These are phyloP conservation scores for Clarias platycephalus DNA, from an alignment of 2,797 vertebrate genomes.

Conservation along the genomic window DNA sequence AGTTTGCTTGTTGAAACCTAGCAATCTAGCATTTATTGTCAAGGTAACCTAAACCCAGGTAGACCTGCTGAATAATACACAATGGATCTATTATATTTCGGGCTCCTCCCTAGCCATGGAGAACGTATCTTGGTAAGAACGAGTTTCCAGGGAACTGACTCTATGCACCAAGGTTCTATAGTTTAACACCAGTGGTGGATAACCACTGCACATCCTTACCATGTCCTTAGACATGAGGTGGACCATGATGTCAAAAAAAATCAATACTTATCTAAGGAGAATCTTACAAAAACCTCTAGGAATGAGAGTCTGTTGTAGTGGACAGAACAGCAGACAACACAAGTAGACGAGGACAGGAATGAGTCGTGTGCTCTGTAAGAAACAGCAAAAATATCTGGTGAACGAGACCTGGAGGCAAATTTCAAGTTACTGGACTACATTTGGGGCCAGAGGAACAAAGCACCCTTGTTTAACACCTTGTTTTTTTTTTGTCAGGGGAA, in stretches of 20 bases:
- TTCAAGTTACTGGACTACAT: background rate
- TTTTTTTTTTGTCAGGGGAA: background rate
- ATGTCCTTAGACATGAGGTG: background rate
- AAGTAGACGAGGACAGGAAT: background rate
- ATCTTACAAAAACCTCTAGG: background rate
- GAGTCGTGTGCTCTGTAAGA: background rate
- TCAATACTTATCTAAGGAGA: background rate
- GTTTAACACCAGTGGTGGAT: background rate
- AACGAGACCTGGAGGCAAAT: background rate
- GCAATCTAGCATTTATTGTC: background rate
- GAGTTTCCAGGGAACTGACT: background rate
- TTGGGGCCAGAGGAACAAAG: background rate
- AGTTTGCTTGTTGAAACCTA: background rate
- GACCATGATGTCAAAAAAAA: background rate
- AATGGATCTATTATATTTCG: background rate
- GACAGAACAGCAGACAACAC: background rate
- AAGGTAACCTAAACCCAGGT: background rate
- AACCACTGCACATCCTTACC: background rate
- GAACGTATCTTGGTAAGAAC: background rate
- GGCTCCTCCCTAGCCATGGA: background rate
- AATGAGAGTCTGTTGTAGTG: background rate
- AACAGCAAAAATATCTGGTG: background rate
- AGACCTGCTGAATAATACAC: background rate
- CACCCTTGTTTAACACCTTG: too few species aligned
- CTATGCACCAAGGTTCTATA: background rate